Evolutionary conservation across 1,140 invertebrate species (phyloP).

Genomic region (Rhyacophila brunnea): DNA sequence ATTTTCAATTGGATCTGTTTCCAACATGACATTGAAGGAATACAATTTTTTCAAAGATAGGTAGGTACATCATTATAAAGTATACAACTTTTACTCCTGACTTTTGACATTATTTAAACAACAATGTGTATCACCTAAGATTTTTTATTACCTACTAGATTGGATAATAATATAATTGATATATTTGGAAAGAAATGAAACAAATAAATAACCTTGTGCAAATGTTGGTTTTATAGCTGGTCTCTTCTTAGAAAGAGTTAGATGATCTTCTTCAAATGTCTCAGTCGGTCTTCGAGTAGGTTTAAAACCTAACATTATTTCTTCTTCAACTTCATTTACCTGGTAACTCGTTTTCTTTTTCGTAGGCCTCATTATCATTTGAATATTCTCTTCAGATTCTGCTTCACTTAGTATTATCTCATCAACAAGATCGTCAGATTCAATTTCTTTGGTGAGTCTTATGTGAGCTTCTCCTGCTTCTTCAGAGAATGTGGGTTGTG

Average conservation of each 20-base stretch:
- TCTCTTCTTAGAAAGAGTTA: slow-evolving; percentile 63
- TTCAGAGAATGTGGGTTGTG: slow-evolving; percentile 63
- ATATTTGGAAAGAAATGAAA: no score
- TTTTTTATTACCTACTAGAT: not conserved
- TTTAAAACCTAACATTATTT: slow-evolving; percentile 53
- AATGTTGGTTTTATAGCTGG: slow-evolving; percentile 59
- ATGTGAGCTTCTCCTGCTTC: slow-evolving; percentile 69
- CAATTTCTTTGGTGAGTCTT: slow-evolving; percentile 66
- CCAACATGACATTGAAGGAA: no score
- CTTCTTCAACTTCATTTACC: slow-evolving; percentile 58
- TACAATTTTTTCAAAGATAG: no score
- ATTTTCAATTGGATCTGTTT: no score
- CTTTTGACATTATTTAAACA: no score
- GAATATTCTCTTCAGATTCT: slow-evolving; percentile 52
- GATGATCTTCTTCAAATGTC: slow-evolving; percentile 60
- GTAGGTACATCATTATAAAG: no score
- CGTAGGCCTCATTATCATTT: slow-evolving; percentile 54
- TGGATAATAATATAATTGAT: no score
- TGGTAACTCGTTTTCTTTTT: slow-evolving; percentile 53
- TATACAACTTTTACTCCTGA: no score
- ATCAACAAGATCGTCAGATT: slow-evolving; percentile 52
- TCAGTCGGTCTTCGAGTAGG: slow-evolving; percentile 44
- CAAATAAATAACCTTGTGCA: slow-evolving; percentile 60
- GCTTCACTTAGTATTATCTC: slow-evolving; percentile 48
- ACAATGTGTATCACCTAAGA: no score